These are phyloP conservation scores for Conger conger DNA, from an alignment of 2,113 vertebrate genomes.

Conservation along the genomic window DNA sequence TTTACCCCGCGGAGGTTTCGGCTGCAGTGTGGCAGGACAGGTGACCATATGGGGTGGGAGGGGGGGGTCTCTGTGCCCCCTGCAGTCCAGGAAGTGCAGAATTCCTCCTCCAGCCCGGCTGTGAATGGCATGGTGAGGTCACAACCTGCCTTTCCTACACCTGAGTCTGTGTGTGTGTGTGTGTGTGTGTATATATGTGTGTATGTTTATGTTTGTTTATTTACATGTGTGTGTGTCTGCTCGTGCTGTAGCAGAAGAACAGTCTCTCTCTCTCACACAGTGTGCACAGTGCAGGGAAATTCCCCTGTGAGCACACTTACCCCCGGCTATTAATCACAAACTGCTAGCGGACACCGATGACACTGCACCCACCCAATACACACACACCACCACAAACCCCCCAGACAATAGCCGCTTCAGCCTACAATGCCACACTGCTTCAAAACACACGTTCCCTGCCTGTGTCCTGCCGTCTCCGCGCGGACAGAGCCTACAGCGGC, in stretches of 20 bases:
- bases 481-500: background rate
- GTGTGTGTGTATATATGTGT: background rate
- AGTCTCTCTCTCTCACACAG: background rate
- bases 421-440: background rate
- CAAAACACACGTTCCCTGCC: background rate
- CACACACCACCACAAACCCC: too few species aligned
- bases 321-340: conserved; percentile 6
- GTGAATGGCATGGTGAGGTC: too few species aligned
- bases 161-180: background rate
- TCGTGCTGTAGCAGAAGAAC: too few species aligned
- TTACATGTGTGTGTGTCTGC: background rate
- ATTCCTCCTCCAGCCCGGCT: too few species aligned
- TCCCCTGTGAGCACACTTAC: conserved; percentile 13
- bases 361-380: background rate
- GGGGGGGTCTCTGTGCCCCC: too few species aligned
- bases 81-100: too few species aligned
- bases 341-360: background rate
- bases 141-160: too few species aligned
- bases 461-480: background rate
- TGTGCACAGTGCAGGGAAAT: conserved; percentile 6
- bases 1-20: too few species aligned
- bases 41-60: too few species aligned
- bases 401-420: background rate
- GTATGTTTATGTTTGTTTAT: background rate
- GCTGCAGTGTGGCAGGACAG: too few species aligned